phyloP scores from a whole-genome alignment of 2,797 vertebrate genomes.

The Danio choprae region DNA sequence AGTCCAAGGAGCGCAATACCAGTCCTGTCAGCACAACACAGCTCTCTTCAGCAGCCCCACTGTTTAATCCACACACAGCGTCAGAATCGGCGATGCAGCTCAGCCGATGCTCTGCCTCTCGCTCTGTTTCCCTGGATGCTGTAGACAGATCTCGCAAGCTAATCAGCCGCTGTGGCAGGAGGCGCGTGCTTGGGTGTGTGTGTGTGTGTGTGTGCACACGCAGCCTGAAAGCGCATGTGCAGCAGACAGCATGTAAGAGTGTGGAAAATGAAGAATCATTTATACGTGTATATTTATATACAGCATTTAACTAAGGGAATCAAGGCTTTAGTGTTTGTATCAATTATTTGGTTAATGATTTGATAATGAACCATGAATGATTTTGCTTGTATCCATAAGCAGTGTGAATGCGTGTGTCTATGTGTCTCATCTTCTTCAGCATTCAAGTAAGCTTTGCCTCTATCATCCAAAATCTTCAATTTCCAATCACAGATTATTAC shows the following conservation, averaged over 20 bases:
- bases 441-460: conserved; percentile 48
- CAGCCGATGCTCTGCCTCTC: conserved; percentile 71
- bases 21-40: conserved; percentile 67
- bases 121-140: conserved; percentile 79
- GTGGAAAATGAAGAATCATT: conserved; percentile 60
- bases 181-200: conserved; percentile 71
- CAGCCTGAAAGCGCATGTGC: conserved; percentile 73
- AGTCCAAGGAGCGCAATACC: conserved; percentile 52
- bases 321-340: conserved; percentile 28
- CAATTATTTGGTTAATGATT: no score
- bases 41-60: conserved; percentile 64
- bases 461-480: conserved; percentile 42
- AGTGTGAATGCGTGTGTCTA: conserved; percentile 66
- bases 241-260: conserved; percentile 77
- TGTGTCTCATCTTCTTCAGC: conserved; percentile 58
- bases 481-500: conserved; percentile 33
- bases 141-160: conserved; percentile 82
- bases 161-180: conserved; percentile 81
- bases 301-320: no score
- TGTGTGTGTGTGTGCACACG: conserved; percentile 61
- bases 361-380: conserved; percentile 59
- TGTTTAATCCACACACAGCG: conserved; percentile 69
- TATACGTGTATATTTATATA: conserved; percentile 28
- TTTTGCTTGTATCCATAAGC: conserved; percentile 67
- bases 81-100: conserved; percentile 59